Base-by-base conservation (phyloP, 2,113 vertebrate genomes). In the Puffinus mauretanicus region DNA sequence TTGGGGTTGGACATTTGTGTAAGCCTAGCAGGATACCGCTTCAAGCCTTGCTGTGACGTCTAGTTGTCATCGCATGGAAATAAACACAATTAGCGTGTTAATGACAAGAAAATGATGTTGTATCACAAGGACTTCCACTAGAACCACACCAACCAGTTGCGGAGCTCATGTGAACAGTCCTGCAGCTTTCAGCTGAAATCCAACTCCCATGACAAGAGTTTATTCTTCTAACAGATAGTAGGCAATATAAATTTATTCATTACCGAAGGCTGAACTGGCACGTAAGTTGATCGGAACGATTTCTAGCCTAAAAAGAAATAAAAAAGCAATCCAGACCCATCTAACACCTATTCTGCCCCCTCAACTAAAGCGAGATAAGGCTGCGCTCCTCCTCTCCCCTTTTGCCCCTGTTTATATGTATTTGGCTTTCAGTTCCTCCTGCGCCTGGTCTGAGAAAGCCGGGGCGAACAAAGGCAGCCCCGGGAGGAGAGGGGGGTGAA, bases 11-110 rank as follows among this genome's bases (percentile, higher is more conserved):
- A 15, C n/a, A 12, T 32, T 51, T 2, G 0, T 17, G 16, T 15
- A 13, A 66, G 22, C 42, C 42, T 30, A 46, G 47, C 21, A 57
- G 42, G 49, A 36, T 10, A 30, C 32, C 0, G 1, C 42, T 82
- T 44, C 1, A 0, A 64, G 38, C 27, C 32, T 44, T 19, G 32
- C 75, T 29, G 13, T 15, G 21, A 54, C 0, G 0, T 34, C 44
- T 40, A 47, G 38, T 7, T 51, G 44, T 65, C 40, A 64, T 27
- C 6, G 0, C 61, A 13, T 6, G 25, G 55, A 54, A 83, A 75
- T 16, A 58, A 38, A 60, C 51, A 61, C 42, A 36, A 13, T 57
- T n/a, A 61, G n/a, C 2, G 1, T 21, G 46, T 29, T 47, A 46
- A n/a, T 38, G n/a, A 66, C 57, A n/a, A 55, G 14, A 44, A 76